Base-by-base conservation (phyloP, 2,113 vertebrate species). In the Notarius lentiginosus region DNA sequence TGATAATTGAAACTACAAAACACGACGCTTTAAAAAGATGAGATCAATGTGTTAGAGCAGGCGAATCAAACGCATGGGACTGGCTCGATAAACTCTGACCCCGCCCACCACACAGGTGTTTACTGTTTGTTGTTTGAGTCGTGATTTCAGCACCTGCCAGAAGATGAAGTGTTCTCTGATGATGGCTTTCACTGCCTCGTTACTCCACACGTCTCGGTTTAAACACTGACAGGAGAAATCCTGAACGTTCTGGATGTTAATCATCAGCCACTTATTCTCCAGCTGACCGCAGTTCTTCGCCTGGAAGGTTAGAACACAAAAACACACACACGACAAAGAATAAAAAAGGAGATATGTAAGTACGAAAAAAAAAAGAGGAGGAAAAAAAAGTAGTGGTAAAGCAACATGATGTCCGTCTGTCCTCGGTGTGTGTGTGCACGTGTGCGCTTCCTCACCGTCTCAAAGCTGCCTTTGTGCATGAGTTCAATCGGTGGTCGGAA, bases 401-500 rank as follows among this genome's bases (percentile, higher is more conserved):
- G 56, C 56, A 10, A 58, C 17, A 58, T 15, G 17, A 58, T n/a
- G 3, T 66, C n/a, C 2, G 0, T 11, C 9, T 22, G 20, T 41
- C 41, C 41, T 41, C 3, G 3, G 47, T 24, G 20, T 24, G 8
- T 24, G 47, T 1, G 20, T n/a, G 11, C 14, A 0, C 0, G 49
- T 12, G 47, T 76, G 9, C 9, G 3, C 49, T 4, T 60, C 90
- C 96, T 94, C 92, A 99, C 98, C 89, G 98, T 99, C 94, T 99
- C 98, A 95, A 99, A 99, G 94, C 98, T 99, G 93, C 98, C 98
- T 95, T 99, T 99, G 95, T 99, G 98, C 98, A 99, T 99, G 92
- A 99, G 95, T 90, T 99, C 98, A 89, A 99, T 99, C 85, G 98
- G 98, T 80, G 98, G 98, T 87, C 98, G 96, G 93, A 99, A 99